Base-by-base conservation (phyloP, 2,888 invertebrate species). In the Oxycera nigricornis region DNA sequence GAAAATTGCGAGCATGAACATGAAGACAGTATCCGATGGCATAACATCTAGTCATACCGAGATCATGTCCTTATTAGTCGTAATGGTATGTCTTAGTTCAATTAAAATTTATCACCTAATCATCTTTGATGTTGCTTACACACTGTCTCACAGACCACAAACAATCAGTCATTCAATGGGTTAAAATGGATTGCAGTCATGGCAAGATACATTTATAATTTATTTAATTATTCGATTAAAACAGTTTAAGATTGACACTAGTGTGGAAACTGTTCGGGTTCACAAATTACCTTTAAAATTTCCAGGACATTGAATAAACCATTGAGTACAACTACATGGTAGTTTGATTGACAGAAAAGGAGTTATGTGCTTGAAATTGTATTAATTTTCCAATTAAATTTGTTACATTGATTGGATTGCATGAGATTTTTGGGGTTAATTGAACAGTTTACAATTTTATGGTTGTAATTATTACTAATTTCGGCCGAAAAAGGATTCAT, bases 51-150 rank as follows among this genome's bases (percentile, higher is more conserved):
- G 39, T 20, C 39, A 65, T n/a, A n/a, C n/a, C n/a, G n/a, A n/a
- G 46, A 39, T 20, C 26, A 50, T 68, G 50, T 28, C 26, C 50
- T 50, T 68, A 46, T 68, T 61, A 61, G 67, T 46, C 17, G 24
- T 50, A 24, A 68, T 46, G 26, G 28, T 50, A 68, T 68, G 46
- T 68, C 46, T n/a, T n/a, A n/a, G 9, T 35, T 68, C 67, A 68
- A 68, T 68, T 68, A 68, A 68, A 68, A 68, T 68, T 68, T 46
- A 68, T 68, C 67, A 46, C 67, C 67, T 46, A 61, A 61, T 61
- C 61, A 61, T 61, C 22, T 59, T n/a, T 59, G 57, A 59, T 28
- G 28, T 59, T 59, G 57, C 46, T 7, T 46, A 46, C 14, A 11
- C 3, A 46, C 46, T n/a, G 46, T n/a, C 6, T n/a, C n/a, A 46